phyloP scores from a whole-genome alignment of 2,888 invertebrate species.

The Sarcophaga rosellei region DNA sequence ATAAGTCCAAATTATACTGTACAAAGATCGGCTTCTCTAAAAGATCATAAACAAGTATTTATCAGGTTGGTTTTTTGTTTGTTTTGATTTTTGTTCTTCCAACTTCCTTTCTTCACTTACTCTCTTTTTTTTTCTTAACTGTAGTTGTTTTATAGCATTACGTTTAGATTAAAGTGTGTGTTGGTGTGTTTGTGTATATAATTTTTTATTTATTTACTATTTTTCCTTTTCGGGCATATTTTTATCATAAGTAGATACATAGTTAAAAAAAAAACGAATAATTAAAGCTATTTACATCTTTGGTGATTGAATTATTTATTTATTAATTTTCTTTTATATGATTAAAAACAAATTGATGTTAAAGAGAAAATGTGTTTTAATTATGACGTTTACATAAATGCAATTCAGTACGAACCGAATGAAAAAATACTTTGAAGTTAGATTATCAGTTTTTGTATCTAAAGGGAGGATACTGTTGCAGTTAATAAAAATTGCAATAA shows the following conservation, averaged over 20 bases:
- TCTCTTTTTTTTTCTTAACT: conserved; percentile 35
- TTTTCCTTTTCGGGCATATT: background rate
- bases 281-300: too few relatives aligned
- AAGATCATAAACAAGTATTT: conserved; percentile 81
- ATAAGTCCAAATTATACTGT: conserved; percentile 83
- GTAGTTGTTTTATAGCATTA: conserved; percentile 18
- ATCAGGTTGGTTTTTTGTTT: conserved; percentile 80
- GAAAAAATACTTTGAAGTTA: too few relatives aligned
- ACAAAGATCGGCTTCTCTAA: conserved; percentile 85
- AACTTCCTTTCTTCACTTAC: conserved; percentile 27
- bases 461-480: too few relatives aligned
- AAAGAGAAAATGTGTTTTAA: too few relatives aligned
- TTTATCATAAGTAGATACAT: background rate
- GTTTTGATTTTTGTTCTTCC: conserved; percentile 38
- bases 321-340: too few relatives aligned
- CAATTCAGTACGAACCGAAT: too few relatives aligned
- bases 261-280: too few relatives aligned
- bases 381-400: too few relatives aligned
- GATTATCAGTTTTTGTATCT: too few relatives aligned
- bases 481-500: too few relatives aligned
- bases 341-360: too few relatives aligned
- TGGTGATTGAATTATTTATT: too few relatives aligned
- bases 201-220: conserved; percentile 16
- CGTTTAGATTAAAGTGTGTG: conserved; percentile 30
- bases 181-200: conserved; percentile 47